phyloP scores from a whole-genome alignment of 2,888 invertebrate species.

The Drosophila acutilabella region DNA sequence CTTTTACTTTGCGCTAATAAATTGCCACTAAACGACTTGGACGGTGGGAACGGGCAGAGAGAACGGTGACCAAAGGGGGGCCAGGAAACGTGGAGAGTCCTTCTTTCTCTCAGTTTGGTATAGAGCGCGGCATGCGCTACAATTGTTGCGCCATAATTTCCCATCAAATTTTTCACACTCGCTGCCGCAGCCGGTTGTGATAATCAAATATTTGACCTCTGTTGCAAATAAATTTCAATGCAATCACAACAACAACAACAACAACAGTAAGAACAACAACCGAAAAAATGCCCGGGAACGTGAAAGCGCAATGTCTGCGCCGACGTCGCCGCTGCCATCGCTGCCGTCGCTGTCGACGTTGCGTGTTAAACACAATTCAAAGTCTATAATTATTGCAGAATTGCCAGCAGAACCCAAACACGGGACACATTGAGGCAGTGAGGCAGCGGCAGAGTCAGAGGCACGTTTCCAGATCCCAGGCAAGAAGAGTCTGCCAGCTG shows the following conservation, averaged over 20 bases:
- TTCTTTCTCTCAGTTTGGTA: background rate
- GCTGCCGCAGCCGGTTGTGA: constrained; percentile 67
- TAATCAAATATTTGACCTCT: constrained; percentile 84
- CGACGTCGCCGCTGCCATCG: constrained; percentile 37
- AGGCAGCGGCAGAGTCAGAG: constrained; percentile 8
- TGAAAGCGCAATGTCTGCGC: constrained; percentile 68
- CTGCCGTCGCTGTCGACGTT: constrained; percentile 71
- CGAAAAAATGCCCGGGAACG: constrained; percentile 63
- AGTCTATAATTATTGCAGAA: constrained; percentile 84
- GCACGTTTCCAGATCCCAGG: constrained; percentile 57
- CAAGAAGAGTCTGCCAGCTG: constrained; percentile 56
- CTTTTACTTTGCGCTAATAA: constrained; percentile 79
- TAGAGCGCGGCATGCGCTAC: constrained; percentile 57
- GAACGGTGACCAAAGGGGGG: background rate
- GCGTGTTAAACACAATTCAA: constrained; percentile 84
- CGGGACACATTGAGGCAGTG: constrained; percentile 47
- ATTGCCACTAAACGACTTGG: constrained; percentile 75
- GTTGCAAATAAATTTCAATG: constrained; percentile 82
- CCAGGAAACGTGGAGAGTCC: background rate
- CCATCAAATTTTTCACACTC: constrained; percentile 81
- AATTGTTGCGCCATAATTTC: constrained; percentile 80
- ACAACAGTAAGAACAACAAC: constrained; percentile 34
- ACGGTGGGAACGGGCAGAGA: constrained; percentile 12
- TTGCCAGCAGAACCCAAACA: constrained; percentile 77
- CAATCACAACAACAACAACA: constrained; percentile 62